These are phyloP conservation scores for Atta texana DNA, from an alignment of 1,140 invertebrate species.

Conservation along the genomic window DNA sequence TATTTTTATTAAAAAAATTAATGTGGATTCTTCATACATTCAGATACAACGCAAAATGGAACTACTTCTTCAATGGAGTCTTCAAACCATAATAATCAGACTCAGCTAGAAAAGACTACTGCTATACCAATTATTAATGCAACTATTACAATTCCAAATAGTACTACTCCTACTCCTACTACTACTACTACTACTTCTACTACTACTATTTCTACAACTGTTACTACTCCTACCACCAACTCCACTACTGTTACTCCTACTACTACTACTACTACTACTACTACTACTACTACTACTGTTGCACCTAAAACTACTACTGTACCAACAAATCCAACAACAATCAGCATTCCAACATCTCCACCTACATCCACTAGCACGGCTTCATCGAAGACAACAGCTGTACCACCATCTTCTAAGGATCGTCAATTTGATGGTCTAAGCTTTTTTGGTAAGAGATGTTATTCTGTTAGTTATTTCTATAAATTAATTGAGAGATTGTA, in stretches of 20 bases:
- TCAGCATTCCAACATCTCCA: not conserved
- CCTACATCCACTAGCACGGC: slow-evolving; percentile 38
- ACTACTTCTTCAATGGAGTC: too few species aligned
- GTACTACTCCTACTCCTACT: too few species aligned
- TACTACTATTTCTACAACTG: too few species aligned
- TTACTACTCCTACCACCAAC: not conserved
- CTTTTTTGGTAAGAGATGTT: slow-evolving; percentile 79
- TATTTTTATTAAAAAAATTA: not conserved
- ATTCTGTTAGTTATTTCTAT: not conserved
- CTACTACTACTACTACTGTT: slow-evolving; percentile 3
- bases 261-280: not conserved
- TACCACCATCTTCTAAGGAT: slow-evolving; percentile 64
- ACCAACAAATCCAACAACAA: not conserved
- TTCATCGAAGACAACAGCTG: slow-evolving; percentile 61
- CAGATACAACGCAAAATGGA: not conserved
- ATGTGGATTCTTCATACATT: not conserved
- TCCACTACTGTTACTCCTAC: not conserved
- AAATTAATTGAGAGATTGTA: not conserved
- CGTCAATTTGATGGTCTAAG: slow-evolving; percentile 82
- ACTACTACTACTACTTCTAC: too few species aligned
- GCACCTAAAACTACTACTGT: slow-evolving; percentile 1
- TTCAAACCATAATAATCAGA: too few species aligned
- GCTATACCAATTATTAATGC: too few species aligned
- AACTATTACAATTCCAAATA: too few species aligned
- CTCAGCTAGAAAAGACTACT: too few species aligned